Evolutionary conservation across 2,888 invertebrate species (phyloP).

Genomic region (Oscheius sp.): DNA sequence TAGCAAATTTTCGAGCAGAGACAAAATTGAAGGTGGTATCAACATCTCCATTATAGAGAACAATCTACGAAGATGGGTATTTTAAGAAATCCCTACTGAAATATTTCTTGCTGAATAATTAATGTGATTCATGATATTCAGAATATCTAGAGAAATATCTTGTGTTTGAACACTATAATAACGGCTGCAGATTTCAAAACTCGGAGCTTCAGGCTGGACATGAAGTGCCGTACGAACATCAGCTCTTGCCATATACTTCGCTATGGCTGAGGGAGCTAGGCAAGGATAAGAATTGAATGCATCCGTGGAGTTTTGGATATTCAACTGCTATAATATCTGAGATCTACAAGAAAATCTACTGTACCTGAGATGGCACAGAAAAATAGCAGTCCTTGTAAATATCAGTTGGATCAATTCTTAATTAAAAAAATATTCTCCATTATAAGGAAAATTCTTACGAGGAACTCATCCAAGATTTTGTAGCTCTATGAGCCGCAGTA

Average conservation of each 20-base stretch:
- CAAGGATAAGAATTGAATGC: conserved; percentile 48
- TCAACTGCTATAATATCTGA: not conserved
- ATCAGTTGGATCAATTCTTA: conserved; percentile 30
- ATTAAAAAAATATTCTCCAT: not conserved
- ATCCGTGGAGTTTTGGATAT: conserved; percentile 39
- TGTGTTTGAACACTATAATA: not conserved
- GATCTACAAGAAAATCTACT: not conserved
- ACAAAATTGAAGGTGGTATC: conserved; percentile 50
- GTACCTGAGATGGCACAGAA: not conserved
- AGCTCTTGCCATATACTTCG: conserved; percentile 38
- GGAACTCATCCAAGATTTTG: not conserved
- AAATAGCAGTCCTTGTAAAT: conserved; percentile 52
- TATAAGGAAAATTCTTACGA: not conserved
- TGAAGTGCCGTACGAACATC: conserved; percentile 51
- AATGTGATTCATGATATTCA: not conserved
- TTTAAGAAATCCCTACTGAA: not conserved
- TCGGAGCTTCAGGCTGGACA: conserved; percentile 16
- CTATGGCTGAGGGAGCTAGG: conserved; percentile 29
- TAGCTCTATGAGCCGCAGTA: not conserved
- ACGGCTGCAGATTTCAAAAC: not conserved
- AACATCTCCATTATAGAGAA: conserved; percentile 59
- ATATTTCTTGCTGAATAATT: not conserved
- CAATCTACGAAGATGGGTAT: conserved; percentile 19
- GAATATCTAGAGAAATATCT: conserved; percentile 1
- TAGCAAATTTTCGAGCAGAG: conserved; percentile 51